phyloP scores from a whole-genome alignment of 1,140 invertebrate species.

The Magallana ariakensis region DNA sequence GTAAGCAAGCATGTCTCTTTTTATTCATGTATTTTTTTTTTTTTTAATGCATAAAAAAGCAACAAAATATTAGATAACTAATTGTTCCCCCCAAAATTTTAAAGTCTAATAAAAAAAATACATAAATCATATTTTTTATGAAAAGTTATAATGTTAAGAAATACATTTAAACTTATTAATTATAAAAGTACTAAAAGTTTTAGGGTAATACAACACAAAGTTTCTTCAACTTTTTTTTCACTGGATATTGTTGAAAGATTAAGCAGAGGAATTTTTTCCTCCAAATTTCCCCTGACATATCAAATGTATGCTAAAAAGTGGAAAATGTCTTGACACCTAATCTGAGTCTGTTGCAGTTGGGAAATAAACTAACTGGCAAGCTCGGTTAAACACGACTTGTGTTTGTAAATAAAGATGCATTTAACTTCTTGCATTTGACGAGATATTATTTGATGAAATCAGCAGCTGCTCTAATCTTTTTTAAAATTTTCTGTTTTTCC shows the following conservation, averaged over 20 bases:
- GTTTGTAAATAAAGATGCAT: constrained; percentile 38
- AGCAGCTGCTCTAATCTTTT: constrained; percentile 32
- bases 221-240: background rate
- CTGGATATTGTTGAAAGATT: background rate
- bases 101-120: too few relatives aligned
- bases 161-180: too few relatives aligned
- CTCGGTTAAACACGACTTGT: constrained; percentile 20
- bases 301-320: constrained; percentile 32
- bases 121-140: too few relatives aligned
- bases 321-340: constrained; percentile 19
- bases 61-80: too few relatives aligned
- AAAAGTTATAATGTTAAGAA: too few relatives aligned
- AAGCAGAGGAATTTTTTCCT: background rate
- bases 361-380: constrained; percentile 24
- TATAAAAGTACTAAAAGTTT: too few relatives aligned
- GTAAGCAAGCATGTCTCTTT: background rate
- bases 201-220: too few relatives aligned
- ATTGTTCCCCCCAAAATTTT: too few relatives aligned
- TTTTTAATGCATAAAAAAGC: background rate
- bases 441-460: constrained; percentile 39
- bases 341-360: constrained; percentile 12
- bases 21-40: background rate
- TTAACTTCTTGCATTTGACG: constrained; percentile 38
- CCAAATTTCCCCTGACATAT: background rate
- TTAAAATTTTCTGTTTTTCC: constrained; percentile 3